Base-by-base conservation (phyloP, 2,888 invertebrate genomes). In the Selenia dentaria region DNA sequence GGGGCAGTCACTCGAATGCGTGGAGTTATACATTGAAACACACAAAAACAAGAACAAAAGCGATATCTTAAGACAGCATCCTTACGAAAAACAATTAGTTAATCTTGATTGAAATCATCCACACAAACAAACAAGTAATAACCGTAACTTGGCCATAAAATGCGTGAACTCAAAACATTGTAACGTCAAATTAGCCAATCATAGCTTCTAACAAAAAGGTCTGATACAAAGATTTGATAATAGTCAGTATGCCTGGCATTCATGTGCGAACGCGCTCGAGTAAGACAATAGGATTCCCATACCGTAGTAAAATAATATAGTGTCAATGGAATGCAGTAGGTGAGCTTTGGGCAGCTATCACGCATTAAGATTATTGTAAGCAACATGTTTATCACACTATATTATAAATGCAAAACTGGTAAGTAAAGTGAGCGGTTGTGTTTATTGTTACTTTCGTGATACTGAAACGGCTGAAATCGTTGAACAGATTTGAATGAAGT, bases 241-340 rank as follows among this genome's bases (percentile, higher is more conserved):
- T 8, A 22, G 22, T 22, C 8, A 60, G 67, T 69, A 67, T 66
- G 64, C 67, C 64, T 71, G 69, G 76, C 75, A 80, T 83, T 81
- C 82, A 76, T 74, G 82, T 87, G 88, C 79, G 86, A 87, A 83
- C 75, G 66, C 53, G 60, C 62, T 65, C 54, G 20, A 46, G 35
- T 46, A 43, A 40, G 52, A 59, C 58, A 59, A 59, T 59, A 32
- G 47, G 65, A 54, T 56, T 59, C 58, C 56, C 58, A 59, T 45
- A 54, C 45, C 62, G 51, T 39, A 48, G 47, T 48, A 41, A 41
- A 48, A 48, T 41, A 34, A 48, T 48, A 34, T 41, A 25, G 28
- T 28, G 5, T 13, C 33, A 13, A 24, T 33, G 10, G 26, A 33
- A 18, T 0, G n/a, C 47, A 48, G 47, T 37, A 11, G 14, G 6